Percentiles rank a stretch among this genome's conserved stretches.
Conservation (phyloP, 2,888 invertebrate species). For the Eupeodes latifasciatus region DNA sequence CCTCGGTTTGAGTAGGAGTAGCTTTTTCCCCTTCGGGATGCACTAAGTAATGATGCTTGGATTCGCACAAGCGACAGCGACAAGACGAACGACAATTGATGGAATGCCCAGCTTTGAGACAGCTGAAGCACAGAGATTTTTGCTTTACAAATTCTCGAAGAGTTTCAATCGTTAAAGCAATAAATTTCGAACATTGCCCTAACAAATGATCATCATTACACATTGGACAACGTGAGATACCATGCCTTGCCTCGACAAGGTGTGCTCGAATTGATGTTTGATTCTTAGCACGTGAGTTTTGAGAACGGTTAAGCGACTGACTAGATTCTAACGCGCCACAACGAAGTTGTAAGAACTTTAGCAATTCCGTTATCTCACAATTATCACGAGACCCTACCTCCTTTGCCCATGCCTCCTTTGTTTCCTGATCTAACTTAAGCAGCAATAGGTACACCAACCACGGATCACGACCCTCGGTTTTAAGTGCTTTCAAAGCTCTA, state of each 20-base stretch:
- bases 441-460: too few relatives aligned
- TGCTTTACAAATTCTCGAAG: not conserved
- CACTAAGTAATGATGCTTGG: not conserved
- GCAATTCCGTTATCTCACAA: not conserved
- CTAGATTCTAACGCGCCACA: too few relatives aligned
- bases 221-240: not conserved
- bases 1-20: too few relatives aligned
- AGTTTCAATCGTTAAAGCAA: not conserved
- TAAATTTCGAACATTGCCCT: not conserved
- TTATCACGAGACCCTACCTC: slow-evolving; percentile 5
- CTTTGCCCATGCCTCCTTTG: slow-evolving; percentile 11
- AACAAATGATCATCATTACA: slow-evolving; percentile 4
- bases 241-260: not conserved
- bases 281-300: slow-evolving; percentile 2
- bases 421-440: slow-evolving; percentile 14
- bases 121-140: slow-evolving; percentile 4
- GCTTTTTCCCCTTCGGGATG: not conserved
- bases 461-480: too few relatives aligned
- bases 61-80: not conserved
- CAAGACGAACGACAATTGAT: not conserved
- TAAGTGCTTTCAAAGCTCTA: not conserved
- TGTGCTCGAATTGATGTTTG: not conserved
- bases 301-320: not conserved
- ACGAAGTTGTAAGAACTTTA: not conserved
- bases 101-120: not conserved